Conservation (phyloP, 2,797 vertebrate species). For the Chromobotia macracanthus region DNA sequence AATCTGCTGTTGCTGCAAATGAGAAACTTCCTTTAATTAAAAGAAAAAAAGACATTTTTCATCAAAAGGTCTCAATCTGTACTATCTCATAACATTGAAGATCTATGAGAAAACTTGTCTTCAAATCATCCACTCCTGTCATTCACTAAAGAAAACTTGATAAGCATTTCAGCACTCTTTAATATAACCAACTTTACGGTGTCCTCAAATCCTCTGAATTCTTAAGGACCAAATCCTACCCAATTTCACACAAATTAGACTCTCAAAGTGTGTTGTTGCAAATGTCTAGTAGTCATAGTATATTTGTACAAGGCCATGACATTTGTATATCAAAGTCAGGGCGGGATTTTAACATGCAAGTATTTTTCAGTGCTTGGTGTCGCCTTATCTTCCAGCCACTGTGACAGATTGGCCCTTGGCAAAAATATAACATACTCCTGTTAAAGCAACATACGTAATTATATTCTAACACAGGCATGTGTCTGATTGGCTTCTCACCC, state of each 20-base stretch:
- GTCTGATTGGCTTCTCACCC: neutral
- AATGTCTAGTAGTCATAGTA: neutral
- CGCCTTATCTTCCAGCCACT: neutral
- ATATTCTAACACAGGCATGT: neutral
- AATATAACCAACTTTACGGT: neutral
- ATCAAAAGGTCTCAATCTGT: conserved; percentile 11
- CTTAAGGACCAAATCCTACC: neutral
- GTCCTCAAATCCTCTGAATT: conserved; percentile 13
- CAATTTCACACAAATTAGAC: conserved; percentile 27
- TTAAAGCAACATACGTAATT: neutral
- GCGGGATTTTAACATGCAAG: neutral
- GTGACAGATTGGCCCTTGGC: neutral
- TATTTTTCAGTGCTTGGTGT: neutral
- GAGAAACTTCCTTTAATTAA: conserved; percentile 28
- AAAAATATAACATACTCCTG: conserved; percentile 6
- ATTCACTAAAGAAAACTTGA: neutral
- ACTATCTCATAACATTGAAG: conserved; percentile 28
- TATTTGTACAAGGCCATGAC: neutral
- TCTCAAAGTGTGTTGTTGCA: neutral
- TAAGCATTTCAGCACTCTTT: neutral
- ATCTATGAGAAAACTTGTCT: conserved; percentile 26
- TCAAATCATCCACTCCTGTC: conserved; percentile 17
- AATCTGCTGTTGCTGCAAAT: conserved; percentile 19
- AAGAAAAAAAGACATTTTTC: neutral
- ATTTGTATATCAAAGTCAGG: neutral